A percentile compares a stretch with the other conserved stretches of the same genome.
phyloP scores from a whole-genome alignment of 2,113 vertebrate species.

The Centropus unirufus region DNA sequence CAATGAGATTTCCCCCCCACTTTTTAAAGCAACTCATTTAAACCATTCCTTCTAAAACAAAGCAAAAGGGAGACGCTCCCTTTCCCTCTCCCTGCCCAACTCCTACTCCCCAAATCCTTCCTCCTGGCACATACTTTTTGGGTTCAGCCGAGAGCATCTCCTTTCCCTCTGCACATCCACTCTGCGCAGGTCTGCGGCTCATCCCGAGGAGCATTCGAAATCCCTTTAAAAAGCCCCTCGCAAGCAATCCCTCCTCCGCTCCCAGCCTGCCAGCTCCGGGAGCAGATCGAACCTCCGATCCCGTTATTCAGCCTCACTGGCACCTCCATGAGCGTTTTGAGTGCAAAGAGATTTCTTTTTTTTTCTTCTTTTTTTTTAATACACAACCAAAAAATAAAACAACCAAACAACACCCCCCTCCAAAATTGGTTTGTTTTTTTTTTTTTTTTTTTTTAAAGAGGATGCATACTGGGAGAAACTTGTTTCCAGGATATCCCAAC shows the following conservation, averaged over 20 bases:
- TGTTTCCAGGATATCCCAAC: neutral
- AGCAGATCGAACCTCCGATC: neutral
- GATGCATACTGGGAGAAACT: neutral
- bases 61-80: neutral
- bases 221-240: neutral
- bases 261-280: neutral
- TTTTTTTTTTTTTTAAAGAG: neutral
- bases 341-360: neutral
- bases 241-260: neutral
- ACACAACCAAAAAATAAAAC: neutral
- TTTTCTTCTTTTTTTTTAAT: no score
- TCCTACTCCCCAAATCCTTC: neutral
- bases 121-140: constrained; percentile 28
- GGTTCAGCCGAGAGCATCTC: constrained; percentile 21
- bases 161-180: neutral
- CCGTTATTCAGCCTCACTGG: neutral
- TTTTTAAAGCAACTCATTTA: neutral
- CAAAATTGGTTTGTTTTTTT: no score
- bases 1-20: neutral
- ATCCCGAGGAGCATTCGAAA: neutral
- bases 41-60: neutral
- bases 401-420: neutral
- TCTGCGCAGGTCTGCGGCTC: neutral
- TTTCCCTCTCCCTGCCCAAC: neutral
- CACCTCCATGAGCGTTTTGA: neutral